phyloP scores from a whole-genome alignment of 2,888 invertebrate genomes.

The Alviniconcha strummeri region DNA sequence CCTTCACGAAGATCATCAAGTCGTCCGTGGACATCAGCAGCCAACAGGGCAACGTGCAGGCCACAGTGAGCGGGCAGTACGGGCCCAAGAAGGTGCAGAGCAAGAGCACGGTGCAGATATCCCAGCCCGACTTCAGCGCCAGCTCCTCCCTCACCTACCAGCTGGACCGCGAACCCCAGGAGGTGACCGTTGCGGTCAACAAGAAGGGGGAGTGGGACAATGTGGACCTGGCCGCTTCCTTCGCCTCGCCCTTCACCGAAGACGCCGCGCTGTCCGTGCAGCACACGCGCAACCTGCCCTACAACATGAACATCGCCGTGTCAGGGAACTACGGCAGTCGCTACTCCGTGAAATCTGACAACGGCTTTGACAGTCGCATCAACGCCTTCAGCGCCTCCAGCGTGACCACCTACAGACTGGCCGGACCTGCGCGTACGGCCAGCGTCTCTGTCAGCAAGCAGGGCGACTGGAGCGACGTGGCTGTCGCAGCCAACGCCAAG shows the following conservation, averaged over 20 bases:
- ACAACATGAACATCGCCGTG: conserved; percentile 16
- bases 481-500: conserved; percentile 8
- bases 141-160: conserved; percentile 30
- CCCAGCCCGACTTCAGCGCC: conserved; percentile 25
- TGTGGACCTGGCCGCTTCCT: background rate
- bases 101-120: background rate
- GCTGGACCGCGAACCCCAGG: conserved; percentile 1
- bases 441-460: conserved; percentile 13
- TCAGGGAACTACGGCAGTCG: conserved; percentile 23
- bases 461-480: conserved; percentile 14
- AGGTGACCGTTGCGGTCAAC: conserved; percentile 1
- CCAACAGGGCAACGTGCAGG: background rate
- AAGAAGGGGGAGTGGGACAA: conserved; percentile 21
- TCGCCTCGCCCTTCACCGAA: conserved; percentile 24
- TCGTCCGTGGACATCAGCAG: conserved; percentile 24
- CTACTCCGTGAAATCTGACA: conserved; percentile 17
- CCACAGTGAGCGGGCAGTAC: conserved; percentile 28
- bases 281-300: conserved; percentile 19
- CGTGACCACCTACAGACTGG: conserved; percentile 29
- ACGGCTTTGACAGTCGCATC: background rate
- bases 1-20: conserved; percentile 32
- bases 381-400: conserved; percentile 12
- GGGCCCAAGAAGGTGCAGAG: conserved; percentile 28
- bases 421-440: background rate
- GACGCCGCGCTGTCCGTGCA: conserved; percentile 8